Conservation (phyloP, 2,113 vertebrate genomes). For the Aphelocoma coerulescens region DNA sequence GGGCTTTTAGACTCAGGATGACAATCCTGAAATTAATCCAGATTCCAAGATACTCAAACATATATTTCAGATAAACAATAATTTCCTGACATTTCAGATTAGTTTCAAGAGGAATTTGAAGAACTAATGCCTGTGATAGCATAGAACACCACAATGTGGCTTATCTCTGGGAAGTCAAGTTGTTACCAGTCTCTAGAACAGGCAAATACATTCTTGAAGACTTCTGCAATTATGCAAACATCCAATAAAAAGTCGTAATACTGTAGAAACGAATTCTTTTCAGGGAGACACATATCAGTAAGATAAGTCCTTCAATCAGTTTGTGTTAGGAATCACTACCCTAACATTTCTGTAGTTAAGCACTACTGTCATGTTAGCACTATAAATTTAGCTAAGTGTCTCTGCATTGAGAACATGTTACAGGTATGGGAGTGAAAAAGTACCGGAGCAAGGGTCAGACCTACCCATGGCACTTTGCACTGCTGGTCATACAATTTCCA, state of each 20-base stretch:
- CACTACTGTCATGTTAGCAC: neutral
- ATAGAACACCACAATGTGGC: neutral
- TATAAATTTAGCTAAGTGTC: neutral
- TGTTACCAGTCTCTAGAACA: neutral
- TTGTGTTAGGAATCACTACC: neutral
- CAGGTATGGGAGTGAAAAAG: neutral
- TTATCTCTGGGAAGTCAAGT: conserved; percentile 2
- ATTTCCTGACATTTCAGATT: neutral
- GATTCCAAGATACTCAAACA: neutral
- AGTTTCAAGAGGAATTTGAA: conserved; percentile 2
- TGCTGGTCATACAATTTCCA: neutral
- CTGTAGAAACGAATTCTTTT: neutral
- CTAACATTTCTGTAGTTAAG: neutral
- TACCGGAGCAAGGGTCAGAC: neutral
- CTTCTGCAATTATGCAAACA: neutral
- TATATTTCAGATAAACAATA: neutral
- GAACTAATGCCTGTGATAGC: neutral
- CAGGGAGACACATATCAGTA: neutral
- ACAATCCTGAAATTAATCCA: neutral
- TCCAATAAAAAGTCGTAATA: neutral
- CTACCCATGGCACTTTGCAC: neutral
- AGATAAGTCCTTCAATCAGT: neutral
- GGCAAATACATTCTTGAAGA: neutral
- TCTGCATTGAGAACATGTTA: neutral
- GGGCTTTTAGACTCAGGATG: neutral